Evolutionary conservation across 2,888 invertebrate species (phyloP), one percentile per base, ranked within the genome.

Genomic region (Tiphia femorata): DNA sequence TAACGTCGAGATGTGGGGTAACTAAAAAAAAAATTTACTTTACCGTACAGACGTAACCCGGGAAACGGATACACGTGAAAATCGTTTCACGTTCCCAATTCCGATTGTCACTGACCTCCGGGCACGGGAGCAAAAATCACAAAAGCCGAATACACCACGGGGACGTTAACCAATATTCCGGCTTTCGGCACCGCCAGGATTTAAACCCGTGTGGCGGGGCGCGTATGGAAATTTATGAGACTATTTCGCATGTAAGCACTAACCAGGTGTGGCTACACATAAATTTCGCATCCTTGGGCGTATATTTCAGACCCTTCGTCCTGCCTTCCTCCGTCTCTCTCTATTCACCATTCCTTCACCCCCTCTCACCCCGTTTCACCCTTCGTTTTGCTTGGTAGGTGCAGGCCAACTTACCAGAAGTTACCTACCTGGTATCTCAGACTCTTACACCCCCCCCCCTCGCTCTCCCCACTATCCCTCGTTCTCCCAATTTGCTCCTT

Each of bases 221-320:
- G 67, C 72, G 77, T 79, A 79, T 76, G 76, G 73, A 79, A 82
- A 82, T 82, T 82, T 82, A 82, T 77, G 81, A 76, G 77, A 77
- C 79, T 77, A 79, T 81, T 78, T 77, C 79, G 79, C 78, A 75
- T 78, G 79, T 77, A 78, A 79, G 81, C 82, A 78, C 79, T 80
- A 82, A 82, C 81, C 82, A 82, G 81, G 82, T 82, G 81, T 80
- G 80, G 81, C 82, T 81, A 78, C 75, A 77, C 80, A 81, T 82
- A 82, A 82, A 82, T 82, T 81, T 78, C 71, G 64, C 80, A 81
- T 82, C 77, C 78, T 77, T 70, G 73, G 72, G 77, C 79, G 64
- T 70, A 80, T 82, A 82, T 82, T 81, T 82, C 78, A 81, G 77
- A 68, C 69, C 68, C 62, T 59, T 63, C 65, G 43, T 58, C 62